phyloP scores from a whole-genome alignment of 1,140 invertebrate genomes.

The Latrodectus geometricus region DNA sequence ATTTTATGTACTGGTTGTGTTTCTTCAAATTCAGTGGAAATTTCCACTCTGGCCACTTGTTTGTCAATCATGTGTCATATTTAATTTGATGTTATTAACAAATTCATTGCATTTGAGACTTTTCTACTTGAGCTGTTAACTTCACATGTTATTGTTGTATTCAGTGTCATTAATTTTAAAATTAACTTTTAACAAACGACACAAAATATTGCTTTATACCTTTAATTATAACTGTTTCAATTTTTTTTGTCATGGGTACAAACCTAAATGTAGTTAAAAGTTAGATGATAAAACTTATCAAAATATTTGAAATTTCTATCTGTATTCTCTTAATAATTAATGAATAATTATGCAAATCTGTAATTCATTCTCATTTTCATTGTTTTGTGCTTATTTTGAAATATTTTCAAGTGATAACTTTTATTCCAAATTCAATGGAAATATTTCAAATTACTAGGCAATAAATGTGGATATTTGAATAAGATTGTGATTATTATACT shows the following conservation, averaged over 20 bases:
- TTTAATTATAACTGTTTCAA: neutral
- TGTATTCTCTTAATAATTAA: no score
- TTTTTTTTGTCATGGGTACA: neutral
- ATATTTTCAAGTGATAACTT: no score
- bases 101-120: neutral
- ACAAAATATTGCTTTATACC: neutral
- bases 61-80: neutral
- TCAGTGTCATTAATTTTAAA: no score
- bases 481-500: neutral
- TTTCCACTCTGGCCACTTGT: neutral
- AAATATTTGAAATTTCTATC: no score
- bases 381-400: neutral
- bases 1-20: neutral
- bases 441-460: neutral
- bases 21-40: neutral
- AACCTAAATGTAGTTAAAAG: neutral
- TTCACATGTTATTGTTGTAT: neutral
- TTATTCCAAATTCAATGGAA: no score
- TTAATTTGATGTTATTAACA: neutral
- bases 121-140: neutral
- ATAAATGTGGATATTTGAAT: neutral
- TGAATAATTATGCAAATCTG: no score
- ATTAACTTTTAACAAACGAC: neutral
- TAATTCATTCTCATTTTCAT: neutral
- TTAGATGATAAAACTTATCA: neutral